Base-by-base conservation (phyloP, 2,888 invertebrate species). In the Ichneumon xanthorius region DNA sequence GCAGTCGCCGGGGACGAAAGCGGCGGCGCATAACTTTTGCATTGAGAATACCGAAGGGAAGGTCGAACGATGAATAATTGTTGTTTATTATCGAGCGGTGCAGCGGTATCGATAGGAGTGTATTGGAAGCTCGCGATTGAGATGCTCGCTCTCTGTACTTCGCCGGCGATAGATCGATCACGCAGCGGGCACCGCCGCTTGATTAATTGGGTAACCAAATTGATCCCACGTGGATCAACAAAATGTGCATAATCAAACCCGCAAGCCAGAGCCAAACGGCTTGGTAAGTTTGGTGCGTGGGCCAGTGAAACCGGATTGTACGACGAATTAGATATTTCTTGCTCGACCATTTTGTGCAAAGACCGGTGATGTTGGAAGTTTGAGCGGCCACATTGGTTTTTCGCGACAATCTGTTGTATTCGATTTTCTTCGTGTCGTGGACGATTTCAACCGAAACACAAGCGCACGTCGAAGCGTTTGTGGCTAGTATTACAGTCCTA, bases 151-250 rank as follows among this genome's bases (percentile, higher is more conserved):
- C 78, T 86, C 45, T 55, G 85, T 77, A 61, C 78, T 82, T 70
- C 71, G 80, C 81, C 87, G 87, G 82, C 85, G 82, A 80, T 68
- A 84, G 87, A 90, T 90, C 87, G 89, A 90, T 90, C 90, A 89
- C 88, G 85, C 90, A 86, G 85, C 89, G 79, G 89, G 86, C 87
- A 50, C 9, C 40, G 82, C 85, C 88, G 89, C 86, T 88, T 88
- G 87, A 89, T 90, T 90, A 90, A 87, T 89, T 87, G 77, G 72
- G 81, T 50, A 82, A 79, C 85, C 87, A 89, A 90, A 90, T 90
- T 90, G 89, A 90, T 90, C 89, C 87, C 79, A 71, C 86, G 84
- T 81, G 88, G 58, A 70, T 80, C 70, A 87, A 88, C 85, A 82
- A 80, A 80, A 89, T 89, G 88, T 90, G 86, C 88, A 88, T 89